phyloP scores from a whole-genome alignment of 2,888 invertebrate species.

The Xanthostigma xanthostigma region DNA sequence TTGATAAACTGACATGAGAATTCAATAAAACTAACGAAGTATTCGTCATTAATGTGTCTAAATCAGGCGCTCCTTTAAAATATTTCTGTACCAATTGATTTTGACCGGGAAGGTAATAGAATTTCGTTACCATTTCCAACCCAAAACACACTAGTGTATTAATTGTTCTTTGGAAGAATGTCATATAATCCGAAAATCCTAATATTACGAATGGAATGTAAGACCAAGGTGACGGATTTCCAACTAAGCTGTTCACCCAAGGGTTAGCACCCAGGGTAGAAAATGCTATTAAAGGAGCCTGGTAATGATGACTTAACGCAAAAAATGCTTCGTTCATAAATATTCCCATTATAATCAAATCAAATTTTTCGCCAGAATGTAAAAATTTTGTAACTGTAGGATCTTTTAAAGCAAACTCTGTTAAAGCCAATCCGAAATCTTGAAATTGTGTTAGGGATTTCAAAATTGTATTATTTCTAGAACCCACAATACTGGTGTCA shows the following conservation, averaged over 20 bases:
- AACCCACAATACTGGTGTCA: too few relatives aligned
- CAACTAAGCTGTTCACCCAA: slow-evolving; percentile 31
- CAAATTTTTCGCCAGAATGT: slow-evolving; percentile 25
- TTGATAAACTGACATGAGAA: slow-evolving; percentile 19
- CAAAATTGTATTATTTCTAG: too few relatives aligned
- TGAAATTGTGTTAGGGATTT: neutral
- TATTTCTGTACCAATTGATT: slow-evolving; percentile 13
- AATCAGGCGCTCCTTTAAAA: slow-evolving; percentile 17
- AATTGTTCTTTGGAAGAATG: slow-evolving; percentile 34
- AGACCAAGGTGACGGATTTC: slow-evolving; percentile 31
- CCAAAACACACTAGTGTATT: slow-evolving; percentile 34
- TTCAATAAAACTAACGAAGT: slow-evolving; percentile 18
- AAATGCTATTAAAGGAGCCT: slow-evolving; percentile 24
- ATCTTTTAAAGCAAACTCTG: slow-evolving; percentile 12
- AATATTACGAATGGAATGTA: slow-evolving; percentile 32
- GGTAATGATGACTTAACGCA: slow-evolving; percentile 25
- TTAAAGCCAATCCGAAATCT: neutral
- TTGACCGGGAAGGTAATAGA: slow-evolving; percentile 7
- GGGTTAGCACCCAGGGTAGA: slow-evolving; percentile 30
- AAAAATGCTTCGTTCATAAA: slow-evolving; percentile 32
- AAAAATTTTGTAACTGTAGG: slow-evolving; percentile 17
- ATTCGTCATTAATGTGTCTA: slow-evolving; percentile 15
- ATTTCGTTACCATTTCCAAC: slow-evolving; percentile 24
- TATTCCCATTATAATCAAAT: slow-evolving; percentile 29
- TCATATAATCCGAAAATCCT: slow-evolving; percentile 29